A percentile compares a stretch with the other conserved stretches of the same genome.
These are phyloP conservation scores for Parnassius orleans DNA, from an alignment of 2,888 invertebrate species.

Conservation along the genomic window DNA sequence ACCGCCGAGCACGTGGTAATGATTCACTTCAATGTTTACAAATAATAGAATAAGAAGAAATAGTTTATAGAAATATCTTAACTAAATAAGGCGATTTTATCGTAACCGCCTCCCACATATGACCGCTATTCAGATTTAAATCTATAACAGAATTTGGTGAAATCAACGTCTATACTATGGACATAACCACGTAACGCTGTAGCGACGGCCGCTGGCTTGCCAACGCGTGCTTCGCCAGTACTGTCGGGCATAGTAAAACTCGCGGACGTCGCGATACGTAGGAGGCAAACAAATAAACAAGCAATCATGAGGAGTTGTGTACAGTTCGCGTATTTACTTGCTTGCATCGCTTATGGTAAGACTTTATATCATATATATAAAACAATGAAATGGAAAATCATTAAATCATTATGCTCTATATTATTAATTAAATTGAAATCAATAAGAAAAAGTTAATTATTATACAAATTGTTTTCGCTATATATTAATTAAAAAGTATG, in stretches of 20 bases:
- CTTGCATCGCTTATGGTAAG: constrained; percentile 69
- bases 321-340: constrained; percentile 55
- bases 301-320: constrained; percentile 61
- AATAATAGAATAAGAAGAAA: no score
- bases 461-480: no score
- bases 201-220: constrained; percentile 42
- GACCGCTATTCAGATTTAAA: background rate
- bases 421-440: no score
- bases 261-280: constrained; percentile 60
- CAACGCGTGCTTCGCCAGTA: constrained; percentile 58
- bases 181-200: constrained; percentile 40
- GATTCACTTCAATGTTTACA: no score
- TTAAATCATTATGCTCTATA: no score
- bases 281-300: constrained; percentile 36
- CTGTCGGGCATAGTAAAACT: constrained; percentile 57
- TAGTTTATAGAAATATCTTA: no score
- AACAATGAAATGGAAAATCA: no score
- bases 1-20: no score
- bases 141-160: background rate
- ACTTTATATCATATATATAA: constrained; percentile 14
- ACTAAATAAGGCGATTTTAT: no score
- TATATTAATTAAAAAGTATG: no score
- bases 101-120: no score
- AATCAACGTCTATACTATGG: constrained; percentile 46
- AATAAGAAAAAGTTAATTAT: no score